phyloP scores from a whole-genome alignment of 2,888 invertebrate species.

The Mechanitis mazaeus region DNA sequence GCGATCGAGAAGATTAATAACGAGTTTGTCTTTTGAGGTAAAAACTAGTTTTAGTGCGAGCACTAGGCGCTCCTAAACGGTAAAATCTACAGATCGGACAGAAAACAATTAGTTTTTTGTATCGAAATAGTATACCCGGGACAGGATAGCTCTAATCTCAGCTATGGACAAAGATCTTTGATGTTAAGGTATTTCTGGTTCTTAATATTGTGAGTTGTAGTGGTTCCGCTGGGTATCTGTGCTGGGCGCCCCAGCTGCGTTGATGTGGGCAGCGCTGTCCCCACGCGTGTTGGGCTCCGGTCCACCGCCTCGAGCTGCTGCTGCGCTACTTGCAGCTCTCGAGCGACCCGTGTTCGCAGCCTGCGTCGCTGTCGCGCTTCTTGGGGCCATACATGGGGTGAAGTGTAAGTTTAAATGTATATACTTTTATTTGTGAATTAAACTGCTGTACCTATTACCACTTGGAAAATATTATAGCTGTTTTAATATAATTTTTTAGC shows the following conservation, averaged over 20 bases:
- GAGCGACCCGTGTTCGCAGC: conserved; percentile 60
- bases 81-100: too few relatives aligned
- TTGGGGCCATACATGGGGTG: conserved; percentile 58
- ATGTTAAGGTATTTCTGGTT: background rate
- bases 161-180: background rate
- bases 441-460: too few relatives aligned
- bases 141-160: background rate
- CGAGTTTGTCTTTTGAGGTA: too few relatives aligned
- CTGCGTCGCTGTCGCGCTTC: conserved; percentile 48
- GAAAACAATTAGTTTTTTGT: too few relatives aligned
- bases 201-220: conserved; percentile 33
- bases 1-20: too few relatives aligned
- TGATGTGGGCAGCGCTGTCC: conserved; percentile 51
- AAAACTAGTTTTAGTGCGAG: too few relatives aligned
- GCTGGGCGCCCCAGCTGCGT: conserved; percentile 45
- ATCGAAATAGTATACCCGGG: too few relatives aligned
- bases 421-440: background rate
- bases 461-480: too few relatives aligned
- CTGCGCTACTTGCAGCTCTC: conserved; percentile 55
- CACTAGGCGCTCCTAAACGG: too few relatives aligned
- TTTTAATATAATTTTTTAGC: too few relatives aligned
- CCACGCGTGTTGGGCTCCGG: conserved; percentile 45
- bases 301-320: conserved; percentile 40
- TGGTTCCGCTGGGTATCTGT: conserved; percentile 51
- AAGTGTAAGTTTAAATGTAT: conserved; percentile 43